phyloP scores from a whole-genome alignment of 2,888 invertebrate species.

The Ryuthela nishihirai region DNA sequence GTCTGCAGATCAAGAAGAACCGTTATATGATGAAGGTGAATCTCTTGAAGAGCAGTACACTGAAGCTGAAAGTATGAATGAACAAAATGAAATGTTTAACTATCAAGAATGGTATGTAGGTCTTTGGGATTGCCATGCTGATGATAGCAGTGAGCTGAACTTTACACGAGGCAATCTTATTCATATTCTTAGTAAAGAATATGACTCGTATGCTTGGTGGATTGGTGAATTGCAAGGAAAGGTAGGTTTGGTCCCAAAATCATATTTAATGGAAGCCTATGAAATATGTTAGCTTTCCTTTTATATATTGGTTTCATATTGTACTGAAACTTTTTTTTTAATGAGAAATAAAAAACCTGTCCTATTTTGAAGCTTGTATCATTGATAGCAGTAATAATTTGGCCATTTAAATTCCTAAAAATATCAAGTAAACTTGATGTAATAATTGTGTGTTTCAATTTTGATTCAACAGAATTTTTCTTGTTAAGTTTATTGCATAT shows the following conservation, averaged over 20 bases:
- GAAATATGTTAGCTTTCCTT: constrained; percentile 13
- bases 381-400: no score
- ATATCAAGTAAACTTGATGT: no score
- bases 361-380: no score
- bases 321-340: no score
- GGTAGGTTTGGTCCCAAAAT: constrained; percentile 35
- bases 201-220: constrained; percentile 36
- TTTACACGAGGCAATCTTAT: constrained; percentile 36
- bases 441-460: no score
- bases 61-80: constrained; percentile 2
- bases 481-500: no score
- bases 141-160: constrained; percentile 23
- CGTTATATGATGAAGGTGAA: background rate
- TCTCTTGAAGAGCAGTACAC: background rate
- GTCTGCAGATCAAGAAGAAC: background rate
- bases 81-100: constrained; percentile 15
- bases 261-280: constrained; percentile 38
- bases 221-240: constrained; percentile 30
- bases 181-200: constrained; percentile 33
- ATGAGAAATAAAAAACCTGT: no score
- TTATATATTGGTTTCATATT: no score
- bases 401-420: no score
- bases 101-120: constrained; percentile 35
- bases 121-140: constrained; percentile 29
- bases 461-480: no score